Percentiles rank a stretch among this genome's conserved stretches.
These are phyloP conservation scores for Pristionchus fissidentatus DNA, from an alignment of 2,888 invertebrate genomes.

Conservation along the genomic window DNA sequence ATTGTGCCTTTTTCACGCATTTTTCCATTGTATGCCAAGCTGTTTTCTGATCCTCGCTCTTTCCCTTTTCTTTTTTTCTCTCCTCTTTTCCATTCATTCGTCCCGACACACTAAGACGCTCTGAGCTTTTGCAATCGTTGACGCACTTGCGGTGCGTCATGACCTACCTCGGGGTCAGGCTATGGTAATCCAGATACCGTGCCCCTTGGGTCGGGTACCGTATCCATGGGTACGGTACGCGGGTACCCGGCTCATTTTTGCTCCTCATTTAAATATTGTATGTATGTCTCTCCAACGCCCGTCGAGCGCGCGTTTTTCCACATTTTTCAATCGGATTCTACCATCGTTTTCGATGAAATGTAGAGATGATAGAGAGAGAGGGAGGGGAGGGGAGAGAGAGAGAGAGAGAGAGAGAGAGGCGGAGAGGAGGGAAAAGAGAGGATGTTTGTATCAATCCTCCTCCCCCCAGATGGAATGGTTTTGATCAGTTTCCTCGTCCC, in stretches of 20 bases:
- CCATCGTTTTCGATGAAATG: conserved; percentile 23
- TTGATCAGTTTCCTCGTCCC: conserved; percentile 24
- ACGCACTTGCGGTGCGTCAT: too few species aligned
- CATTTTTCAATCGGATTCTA: conserved; percentile 21
- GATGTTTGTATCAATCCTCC: conserved; percentile 11
- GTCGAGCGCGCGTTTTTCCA: conserved; percentile 7
- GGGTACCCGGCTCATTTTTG: neutral
- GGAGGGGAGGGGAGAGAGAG: neutral
- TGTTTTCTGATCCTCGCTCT: neutral
- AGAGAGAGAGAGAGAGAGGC: neutral
- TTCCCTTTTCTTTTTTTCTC: too few species aligned
- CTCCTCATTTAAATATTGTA: conserved; percentile 17
- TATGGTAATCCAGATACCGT: neutral
- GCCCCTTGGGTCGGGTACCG: too few species aligned
- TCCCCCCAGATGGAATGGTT: neutral
- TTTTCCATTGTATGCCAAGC: neutral
- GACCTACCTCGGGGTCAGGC: neutral
- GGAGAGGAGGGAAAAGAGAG: neutral
- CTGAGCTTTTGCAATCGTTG: too few species aligned
- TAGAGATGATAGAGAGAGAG: neutral
- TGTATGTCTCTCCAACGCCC: neutral
- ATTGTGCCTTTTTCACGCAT: conserved; percentile 9
- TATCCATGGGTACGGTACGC: neutral
- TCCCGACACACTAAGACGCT: too few species aligned
- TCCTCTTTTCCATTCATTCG: too few species aligned